These are phyloP conservation scores for Schizotus pectinicornis DNA, from an alignment of 2,888 invertebrate genomes.

Conservation along the genomic window DNA sequence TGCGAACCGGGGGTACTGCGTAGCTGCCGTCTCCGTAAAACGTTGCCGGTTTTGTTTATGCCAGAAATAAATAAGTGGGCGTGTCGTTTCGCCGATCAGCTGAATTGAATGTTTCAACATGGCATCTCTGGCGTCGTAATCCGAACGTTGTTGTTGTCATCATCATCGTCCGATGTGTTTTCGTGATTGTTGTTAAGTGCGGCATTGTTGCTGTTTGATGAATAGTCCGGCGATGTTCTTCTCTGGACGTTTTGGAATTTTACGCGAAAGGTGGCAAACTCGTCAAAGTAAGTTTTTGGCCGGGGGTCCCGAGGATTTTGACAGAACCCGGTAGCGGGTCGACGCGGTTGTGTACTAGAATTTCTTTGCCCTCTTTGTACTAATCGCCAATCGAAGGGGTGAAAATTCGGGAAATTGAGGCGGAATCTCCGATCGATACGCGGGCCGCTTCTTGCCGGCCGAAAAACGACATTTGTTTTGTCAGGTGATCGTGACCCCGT, in stretches of 20 bases:
- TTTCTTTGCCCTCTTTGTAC: no score
- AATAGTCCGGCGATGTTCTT: background rate
- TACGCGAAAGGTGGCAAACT: no score
- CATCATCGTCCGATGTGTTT: background rate
- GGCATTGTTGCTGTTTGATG: background rate
- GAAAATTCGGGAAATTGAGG: no score
- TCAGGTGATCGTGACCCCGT: no score
- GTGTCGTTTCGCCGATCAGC: conserved; percentile 53
- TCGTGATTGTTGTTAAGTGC: conserved; percentile 1
- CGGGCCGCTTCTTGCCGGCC: no score
- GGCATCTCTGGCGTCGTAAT: conserved; percentile 46
- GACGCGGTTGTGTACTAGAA: no score
- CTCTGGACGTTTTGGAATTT: background rate
- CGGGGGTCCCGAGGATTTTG: no score
- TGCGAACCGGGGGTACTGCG: background rate
- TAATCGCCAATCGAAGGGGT: no score
- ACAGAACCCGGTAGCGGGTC: no score
- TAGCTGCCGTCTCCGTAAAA: conserved; percentile 3
- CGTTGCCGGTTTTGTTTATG: conserved; percentile 53
- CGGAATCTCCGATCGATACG: no score
- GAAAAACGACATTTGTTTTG: no score
- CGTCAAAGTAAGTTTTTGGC: no score
- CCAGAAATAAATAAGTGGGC: conserved; percentile 54
- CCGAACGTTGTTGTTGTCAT: conserved; percentile 34
- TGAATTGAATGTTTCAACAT: conserved; percentile 51